These are phyloP conservation scores for Trichosurus vulpecula DNA, from an alignment of 2,797 vertebrate genomes.

Conservation along the genomic window DNA sequence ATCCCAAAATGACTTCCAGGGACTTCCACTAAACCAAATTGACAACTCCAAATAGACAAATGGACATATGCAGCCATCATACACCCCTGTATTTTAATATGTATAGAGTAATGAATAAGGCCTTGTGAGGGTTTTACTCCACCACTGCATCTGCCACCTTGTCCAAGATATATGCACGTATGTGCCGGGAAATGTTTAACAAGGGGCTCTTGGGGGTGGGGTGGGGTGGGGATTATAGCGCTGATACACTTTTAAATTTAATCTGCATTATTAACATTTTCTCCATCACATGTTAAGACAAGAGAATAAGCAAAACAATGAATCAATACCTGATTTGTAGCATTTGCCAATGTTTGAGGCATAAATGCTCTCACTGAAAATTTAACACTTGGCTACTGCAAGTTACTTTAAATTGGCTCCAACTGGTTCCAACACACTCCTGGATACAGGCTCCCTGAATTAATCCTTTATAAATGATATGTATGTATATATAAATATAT, in stretches of 20 bases:
- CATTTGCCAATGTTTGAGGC: neutral
- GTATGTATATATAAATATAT: too few relatives aligned
- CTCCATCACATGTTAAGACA: neutral
- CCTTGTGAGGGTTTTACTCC: neutral
- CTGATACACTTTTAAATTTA: neutral
- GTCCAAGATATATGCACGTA: neutral
- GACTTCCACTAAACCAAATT: neutral
- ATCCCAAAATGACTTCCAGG: neutral
- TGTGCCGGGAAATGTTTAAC: neutral
- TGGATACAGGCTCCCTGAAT: neutral
- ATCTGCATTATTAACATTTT: neutral
- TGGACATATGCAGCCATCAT: neutral
- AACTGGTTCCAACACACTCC: neutral
- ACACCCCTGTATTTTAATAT: neutral
- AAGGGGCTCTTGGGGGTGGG: neutral
- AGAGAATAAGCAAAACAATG: neutral
- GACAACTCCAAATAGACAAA: neutral
- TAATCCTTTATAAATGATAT: neutral
- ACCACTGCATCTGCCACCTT: neutral
- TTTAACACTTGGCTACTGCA: neutral
- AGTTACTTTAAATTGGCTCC: neutral
- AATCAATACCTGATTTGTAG: neutral
- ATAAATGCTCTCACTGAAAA: neutral
- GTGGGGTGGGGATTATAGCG: accelerated
- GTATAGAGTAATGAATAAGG: neutral